Conservation (phyloP, 1,140 invertebrate species). For the Lineus longissimus region DNA sequence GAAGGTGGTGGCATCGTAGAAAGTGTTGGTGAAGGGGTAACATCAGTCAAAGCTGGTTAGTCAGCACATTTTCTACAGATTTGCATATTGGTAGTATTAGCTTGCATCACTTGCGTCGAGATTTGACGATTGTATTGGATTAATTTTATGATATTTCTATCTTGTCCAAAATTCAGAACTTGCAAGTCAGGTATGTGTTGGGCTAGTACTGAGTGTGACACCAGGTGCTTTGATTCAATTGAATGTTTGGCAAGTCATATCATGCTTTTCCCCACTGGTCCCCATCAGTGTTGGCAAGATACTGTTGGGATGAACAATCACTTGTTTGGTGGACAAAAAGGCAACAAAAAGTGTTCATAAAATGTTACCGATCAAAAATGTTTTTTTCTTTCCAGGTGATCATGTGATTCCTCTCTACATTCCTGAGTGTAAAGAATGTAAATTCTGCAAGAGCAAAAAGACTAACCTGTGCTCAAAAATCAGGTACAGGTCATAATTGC, state of each 20-base stretch:
- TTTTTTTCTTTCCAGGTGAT: conserved; percentile 66
- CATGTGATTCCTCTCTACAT: conserved; percentile 95
- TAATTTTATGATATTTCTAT: too few species aligned
- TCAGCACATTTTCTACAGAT: background rate
- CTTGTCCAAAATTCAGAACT: too few species aligned
- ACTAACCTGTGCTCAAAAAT: conserved; percentile 97
- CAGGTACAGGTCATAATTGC: conserved; percentile 50
- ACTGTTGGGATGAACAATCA: background rate
- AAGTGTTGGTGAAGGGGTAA: conserved; percentile 91
- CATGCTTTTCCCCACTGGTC: too few species aligned
- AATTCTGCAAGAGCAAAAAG: conserved; percentile 92
- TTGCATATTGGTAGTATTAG: background rate
- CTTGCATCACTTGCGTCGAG: background rate
- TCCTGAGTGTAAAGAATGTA: conserved; percentile 93
- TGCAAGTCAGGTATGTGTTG: background rate
- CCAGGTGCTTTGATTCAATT: background rate
- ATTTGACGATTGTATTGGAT: too few species aligned
- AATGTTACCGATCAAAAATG: background rate
- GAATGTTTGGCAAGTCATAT: too few species aligned
- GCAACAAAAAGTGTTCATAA: background rate
- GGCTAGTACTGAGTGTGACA: background rate
- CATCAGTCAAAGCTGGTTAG: conserved; percentile 72
- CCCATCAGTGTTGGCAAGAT: background rate
- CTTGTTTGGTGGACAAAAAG: background rate
- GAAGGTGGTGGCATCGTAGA: conserved; percentile 90